Percentiles rank a stretch among this genome's conserved stretches.
These are phyloP conservation scores for Heteronetta atricapilla DNA, from an alignment of 2,113 vertebrate species.

Conservation along the genomic window DNA sequence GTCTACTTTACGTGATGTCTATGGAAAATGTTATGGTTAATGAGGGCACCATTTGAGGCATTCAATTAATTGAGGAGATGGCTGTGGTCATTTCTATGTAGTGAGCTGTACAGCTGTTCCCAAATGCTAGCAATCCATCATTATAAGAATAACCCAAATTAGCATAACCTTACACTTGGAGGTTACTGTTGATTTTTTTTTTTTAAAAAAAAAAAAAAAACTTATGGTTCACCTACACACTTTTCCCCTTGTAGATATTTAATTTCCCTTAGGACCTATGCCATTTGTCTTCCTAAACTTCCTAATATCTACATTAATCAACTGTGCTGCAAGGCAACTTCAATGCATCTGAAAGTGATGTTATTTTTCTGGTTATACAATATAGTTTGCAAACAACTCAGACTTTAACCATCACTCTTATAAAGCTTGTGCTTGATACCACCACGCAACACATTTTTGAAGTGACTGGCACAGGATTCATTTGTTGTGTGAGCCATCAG, in stretches of 20 bases:
- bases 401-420: accelerated
- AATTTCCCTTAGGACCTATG: not conserved
- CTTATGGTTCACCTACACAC: not conserved
- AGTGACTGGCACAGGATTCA: not conserved
- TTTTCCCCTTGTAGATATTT: not conserved
- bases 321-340: not conserved
- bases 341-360: not conserved
- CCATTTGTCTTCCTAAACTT: constrained; percentile 21
- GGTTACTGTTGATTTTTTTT: not conserved
- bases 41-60: not conserved
- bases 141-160: not conserved
- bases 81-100: not conserved
- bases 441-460: accelerated
- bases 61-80: not conserved
- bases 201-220: too few relatives aligned
- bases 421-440: accelerated
- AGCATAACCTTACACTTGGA: not conserved
- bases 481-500: not conserved
- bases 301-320: not conserved
- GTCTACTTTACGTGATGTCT: not conserved
- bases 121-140: not conserved
- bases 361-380: not conserved
- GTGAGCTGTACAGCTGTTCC: not conserved
- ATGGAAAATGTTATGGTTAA: not conserved
- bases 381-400: not conserved